Conservation (phyloP, 2,888 invertebrate genomes). For the Therioaphis trifolii region DNA sequence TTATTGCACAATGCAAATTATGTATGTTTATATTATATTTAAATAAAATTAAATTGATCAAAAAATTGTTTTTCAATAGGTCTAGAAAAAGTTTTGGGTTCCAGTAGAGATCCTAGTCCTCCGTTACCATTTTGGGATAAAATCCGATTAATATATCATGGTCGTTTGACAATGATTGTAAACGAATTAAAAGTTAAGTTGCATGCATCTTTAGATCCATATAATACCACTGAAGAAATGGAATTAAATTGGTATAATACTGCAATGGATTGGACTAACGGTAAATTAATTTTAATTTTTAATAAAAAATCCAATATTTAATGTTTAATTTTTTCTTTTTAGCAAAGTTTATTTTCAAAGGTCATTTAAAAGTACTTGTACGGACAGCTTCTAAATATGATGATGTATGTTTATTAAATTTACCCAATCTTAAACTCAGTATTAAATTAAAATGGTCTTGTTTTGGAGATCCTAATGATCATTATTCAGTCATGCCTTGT, state of each 20-base stretch:
- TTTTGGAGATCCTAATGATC: slow-evolving; percentile 93
- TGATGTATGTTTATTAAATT: slow-evolving; percentile 91
- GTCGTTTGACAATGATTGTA: slow-evolving; percentile 88
- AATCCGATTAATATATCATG: slow-evolving; percentile 90
- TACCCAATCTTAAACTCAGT: slow-evolving; percentile 87
- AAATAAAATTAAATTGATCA: neutral
- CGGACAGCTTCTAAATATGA: slow-evolving; percentile 99
- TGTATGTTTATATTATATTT: slow-evolving; percentile 70
- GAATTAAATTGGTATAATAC: slow-evolving; percentile 95
- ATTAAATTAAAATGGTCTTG: slow-evolving; percentile 92
- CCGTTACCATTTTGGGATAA: slow-evolving; percentile 98
- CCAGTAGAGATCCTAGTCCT: slow-evolving; percentile 92
- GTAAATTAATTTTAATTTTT: slow-evolving; percentile 69
- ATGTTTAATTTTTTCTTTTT: slow-evolving; percentile 65
- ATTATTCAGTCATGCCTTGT: slow-evolving; percentile 93
- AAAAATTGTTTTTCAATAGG: slow-evolving; percentile 69
- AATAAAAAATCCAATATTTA: neutral
- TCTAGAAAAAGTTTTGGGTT: slow-evolving; percentile 87
- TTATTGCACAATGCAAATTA: slow-evolving; percentile 88
- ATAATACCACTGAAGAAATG: slow-evolving; percentile 99
- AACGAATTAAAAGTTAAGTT: slow-evolving; percentile 89
- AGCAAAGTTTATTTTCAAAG: slow-evolving; percentile 89
- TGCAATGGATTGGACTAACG: slow-evolving; percentile 96
- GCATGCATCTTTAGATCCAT: slow-evolving; percentile 96
- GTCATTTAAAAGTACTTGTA: slow-evolving; percentile 93